Evolutionary conservation across 2,888 invertebrate species (phyloP).

Genomic region (Xylota segnis): DNA sequence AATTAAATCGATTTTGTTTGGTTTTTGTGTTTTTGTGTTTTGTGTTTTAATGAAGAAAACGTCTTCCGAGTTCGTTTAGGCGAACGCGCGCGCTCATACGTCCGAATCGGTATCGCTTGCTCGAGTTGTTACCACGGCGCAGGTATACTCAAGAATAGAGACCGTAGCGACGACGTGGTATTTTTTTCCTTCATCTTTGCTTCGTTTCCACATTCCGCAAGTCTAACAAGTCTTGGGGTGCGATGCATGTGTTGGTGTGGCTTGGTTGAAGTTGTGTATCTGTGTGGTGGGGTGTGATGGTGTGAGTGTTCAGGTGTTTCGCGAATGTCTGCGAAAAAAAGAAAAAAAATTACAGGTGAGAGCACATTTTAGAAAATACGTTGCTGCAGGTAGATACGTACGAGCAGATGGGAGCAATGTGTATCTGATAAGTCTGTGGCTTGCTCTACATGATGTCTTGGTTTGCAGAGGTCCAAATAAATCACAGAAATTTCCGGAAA

Average conservation of each 20-base stretch:
- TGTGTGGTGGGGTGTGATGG: background rate
- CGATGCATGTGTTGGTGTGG: conserved; percentile 37
- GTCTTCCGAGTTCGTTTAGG: conserved; percentile 43
- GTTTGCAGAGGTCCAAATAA: background rate
- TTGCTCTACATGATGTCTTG: background rate
- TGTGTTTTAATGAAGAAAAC: conserved; percentile 24
- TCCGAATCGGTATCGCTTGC: conserved; percentile 57
- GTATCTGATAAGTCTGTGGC: background rate
- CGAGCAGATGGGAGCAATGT: background rate
- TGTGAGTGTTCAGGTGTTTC: conserved; percentile 61
- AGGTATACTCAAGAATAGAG: conserved; percentile 76
- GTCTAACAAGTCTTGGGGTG: conserved; percentile 68
- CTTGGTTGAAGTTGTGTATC: conserved; percentile 26
- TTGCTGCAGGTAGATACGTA: conserved; percentile 34
- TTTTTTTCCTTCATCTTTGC: conserved; percentile 69
- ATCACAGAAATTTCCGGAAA: background rate
- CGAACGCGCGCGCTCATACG: conserved; percentile 65
- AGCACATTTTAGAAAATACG: conserved; percentile 65
- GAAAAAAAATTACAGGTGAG: conserved; percentile 64
- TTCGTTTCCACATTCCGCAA: conserved; percentile 76
- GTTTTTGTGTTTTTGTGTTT: background rate
- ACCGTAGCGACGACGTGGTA: conserved; percentile 76
- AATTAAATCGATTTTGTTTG: background rate
- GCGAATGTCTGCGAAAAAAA: conserved; percentile 71
- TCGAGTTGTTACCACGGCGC: conserved; percentile 76